Conservation (phyloP, 1,140 invertebrate genomes). For the Yoshiicerus persimilis region DNA sequence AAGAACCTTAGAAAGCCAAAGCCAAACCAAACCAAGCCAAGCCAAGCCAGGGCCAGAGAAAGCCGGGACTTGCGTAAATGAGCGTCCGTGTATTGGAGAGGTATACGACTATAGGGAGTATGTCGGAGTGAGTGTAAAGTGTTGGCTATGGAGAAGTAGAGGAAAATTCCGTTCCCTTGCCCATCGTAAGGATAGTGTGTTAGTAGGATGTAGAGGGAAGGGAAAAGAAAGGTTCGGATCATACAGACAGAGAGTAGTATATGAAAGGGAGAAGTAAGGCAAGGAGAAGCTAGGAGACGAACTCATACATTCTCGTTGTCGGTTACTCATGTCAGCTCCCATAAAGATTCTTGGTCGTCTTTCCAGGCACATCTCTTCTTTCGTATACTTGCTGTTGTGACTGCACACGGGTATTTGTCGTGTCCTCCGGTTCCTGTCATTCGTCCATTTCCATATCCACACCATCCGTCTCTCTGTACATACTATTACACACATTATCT, state of each 20-base stretch:
- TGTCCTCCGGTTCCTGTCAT: slow-evolving; percentile 11
- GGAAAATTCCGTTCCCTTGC: not conserved
- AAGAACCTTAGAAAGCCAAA: not conserved
- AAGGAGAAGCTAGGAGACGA: not conserved
- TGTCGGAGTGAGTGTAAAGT: too few species aligned
- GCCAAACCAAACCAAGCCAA: not conserved
- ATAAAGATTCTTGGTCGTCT: not conserved
- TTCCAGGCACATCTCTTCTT: not conserved
- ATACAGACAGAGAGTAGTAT: not conserved
- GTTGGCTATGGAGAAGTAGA: too few species aligned
- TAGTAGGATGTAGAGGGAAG: not conserved
- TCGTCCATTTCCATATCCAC: slow-evolving; percentile 6
- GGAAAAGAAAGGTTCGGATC: not conserved
- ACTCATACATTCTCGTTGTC: slow-evolving; percentile 14
- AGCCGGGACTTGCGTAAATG: slow-evolving; percentile 36
- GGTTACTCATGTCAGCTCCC: slow-evolving; percentile 36
- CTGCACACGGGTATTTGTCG: not conserved
- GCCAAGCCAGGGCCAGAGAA: not conserved
- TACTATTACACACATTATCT: not conserved
- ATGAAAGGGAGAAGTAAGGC: not conserved
- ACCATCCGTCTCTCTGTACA: not conserved
- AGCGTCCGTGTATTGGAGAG: slow-evolving; percentile 11
- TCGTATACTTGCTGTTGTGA: not conserved
- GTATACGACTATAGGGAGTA: not conserved
- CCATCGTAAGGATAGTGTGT: not conserved